Evolutionary conservation across 2,888 invertebrate genomes (phyloP), one percentile per base, ranked within the genome.

Genomic region (Chromoteleia sp.): DNA sequence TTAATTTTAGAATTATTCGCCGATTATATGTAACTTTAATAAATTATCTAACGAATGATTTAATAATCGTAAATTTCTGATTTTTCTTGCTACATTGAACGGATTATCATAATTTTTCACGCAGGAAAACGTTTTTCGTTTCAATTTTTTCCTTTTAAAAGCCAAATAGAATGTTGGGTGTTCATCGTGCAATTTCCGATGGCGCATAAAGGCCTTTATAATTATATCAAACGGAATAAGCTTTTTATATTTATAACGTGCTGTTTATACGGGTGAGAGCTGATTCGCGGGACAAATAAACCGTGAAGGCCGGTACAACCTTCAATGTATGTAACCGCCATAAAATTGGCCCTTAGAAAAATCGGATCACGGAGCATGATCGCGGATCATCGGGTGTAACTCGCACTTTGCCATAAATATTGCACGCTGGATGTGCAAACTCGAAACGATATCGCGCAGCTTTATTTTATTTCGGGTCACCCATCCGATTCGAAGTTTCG

Each of bases 341-440:
- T 78, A 82, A 82, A 82, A 82, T 75, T 73, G 82, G 75, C 75
- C 78, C 82, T 82, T 75, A 67, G 63, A 45, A 77, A 74, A 82
- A 82, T 78, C 78, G 70, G 82, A 78, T 82, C 82, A 82, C 52
- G 71, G 78, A 78, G 75, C 82, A 82, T 82, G 48, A 82, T 75
- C 36, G 63, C 74, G 74, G 74, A 74, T 82, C 81, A 63, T 29
- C 74, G 77, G 52, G 14, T 77, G 61, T 36, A 54, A 58, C 75
- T 70, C 65, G 41, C 74, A 25, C 59, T 80, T 80, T 50, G 30
- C 63, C 52, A 70, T 76, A 73, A 76, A 76, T 78, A 73, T 74
- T 75, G 65, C 70, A 58, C 56, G 15, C 21, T 29, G 25, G 0
- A 50, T 50, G 25, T 7, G 50, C 25, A 2, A 29, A 12, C 25